Evolutionary conservation across 2,888 invertebrate genomes (phyloP).

Genomic region (Noctua janthina): DNA sequence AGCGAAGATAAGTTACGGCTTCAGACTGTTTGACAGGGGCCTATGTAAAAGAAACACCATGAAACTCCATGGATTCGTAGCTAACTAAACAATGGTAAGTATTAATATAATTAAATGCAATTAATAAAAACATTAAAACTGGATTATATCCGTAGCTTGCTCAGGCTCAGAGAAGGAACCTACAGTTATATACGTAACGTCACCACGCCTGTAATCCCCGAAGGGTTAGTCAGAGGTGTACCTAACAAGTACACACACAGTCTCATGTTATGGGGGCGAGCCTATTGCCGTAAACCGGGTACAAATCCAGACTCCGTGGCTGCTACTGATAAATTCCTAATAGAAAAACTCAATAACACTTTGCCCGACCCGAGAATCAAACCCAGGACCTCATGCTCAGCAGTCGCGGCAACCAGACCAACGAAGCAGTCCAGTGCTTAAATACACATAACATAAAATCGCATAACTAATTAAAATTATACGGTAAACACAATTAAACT

Average conservation of each 20-base stretch:
- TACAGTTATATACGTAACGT: background rate
- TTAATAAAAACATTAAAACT: background rate
- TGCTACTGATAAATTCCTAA: background rate
- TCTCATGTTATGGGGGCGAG: too few relatives aligned
- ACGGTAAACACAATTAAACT: constrained; percentile 7
- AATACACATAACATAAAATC: background rate
- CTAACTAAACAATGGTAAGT: background rate
- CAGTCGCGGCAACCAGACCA: background rate
- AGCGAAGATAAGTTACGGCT: background rate
- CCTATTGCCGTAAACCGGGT: background rate
- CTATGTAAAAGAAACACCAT: background rate
- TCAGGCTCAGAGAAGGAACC: background rate
- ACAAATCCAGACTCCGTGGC: background rate
- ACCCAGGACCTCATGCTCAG: background rate
- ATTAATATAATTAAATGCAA: background rate
- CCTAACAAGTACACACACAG: too few relatives aligned
- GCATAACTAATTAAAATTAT: background rate
- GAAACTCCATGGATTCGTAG: background rate
- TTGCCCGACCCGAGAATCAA: background rate
- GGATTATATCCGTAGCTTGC: background rate
- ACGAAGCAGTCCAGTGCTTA: background rate
- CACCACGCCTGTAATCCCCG: too few relatives aligned
- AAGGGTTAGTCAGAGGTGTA: too few relatives aligned
- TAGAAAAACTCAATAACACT: background rate
- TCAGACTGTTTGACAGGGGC: background rate